These are phyloP conservation scores for Aleiodes leptofemur DNA, from an alignment of 2,888 invertebrate species.

Conservation along the genomic window DNA sequence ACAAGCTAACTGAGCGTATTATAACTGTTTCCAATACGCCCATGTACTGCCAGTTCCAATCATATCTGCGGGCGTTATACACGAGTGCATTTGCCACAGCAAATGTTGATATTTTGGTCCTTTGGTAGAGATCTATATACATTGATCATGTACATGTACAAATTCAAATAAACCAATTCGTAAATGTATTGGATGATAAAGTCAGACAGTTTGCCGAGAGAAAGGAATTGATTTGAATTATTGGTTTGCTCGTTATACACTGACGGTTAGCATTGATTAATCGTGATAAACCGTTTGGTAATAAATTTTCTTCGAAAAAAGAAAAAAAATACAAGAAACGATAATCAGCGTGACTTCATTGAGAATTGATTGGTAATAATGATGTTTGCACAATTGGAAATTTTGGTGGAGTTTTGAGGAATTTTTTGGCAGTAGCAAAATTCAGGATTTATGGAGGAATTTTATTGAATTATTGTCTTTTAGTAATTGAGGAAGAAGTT, in stretches of 20 bases:
- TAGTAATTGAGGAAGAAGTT: too few species aligned
- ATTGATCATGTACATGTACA: neutral
- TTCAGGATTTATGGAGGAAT: too few species aligned
- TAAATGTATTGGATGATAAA: conserved; percentile 16
- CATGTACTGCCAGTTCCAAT: conserved; percentile 32
- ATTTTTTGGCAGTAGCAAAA: too few species aligned
- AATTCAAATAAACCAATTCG: neutral
- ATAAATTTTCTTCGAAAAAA: neutral
- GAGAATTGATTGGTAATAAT: too few species aligned
- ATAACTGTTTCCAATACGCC: conserved; percentile 4
- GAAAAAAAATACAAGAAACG: neutral
- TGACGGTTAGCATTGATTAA: conserved; percentile 8
- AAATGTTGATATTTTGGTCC: conserved; percentile 1
- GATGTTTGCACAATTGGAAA: too few species aligned
- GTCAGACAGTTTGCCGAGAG: conserved; percentile 1
- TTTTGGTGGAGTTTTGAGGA: too few species aligned
- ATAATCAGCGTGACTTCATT: conserved; percentile 28
- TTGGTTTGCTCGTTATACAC: conserved; percentile 25
- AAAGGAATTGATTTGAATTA: conserved; percentile 16
- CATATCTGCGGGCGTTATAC: conserved; percentile 30
- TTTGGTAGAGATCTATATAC: neutral
- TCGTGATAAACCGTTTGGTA: neutral
- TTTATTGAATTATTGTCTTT: too few species aligned
- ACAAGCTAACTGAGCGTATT: conserved; percentile 21
- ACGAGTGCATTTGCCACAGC: neutral